Percentiles rank a stretch among this genome's conserved stretches.
These are phyloP conservation scores for Leptothorax acervorum DNA, from an alignment of 2,888 invertebrate species.

Conservation along the genomic window DNA sequence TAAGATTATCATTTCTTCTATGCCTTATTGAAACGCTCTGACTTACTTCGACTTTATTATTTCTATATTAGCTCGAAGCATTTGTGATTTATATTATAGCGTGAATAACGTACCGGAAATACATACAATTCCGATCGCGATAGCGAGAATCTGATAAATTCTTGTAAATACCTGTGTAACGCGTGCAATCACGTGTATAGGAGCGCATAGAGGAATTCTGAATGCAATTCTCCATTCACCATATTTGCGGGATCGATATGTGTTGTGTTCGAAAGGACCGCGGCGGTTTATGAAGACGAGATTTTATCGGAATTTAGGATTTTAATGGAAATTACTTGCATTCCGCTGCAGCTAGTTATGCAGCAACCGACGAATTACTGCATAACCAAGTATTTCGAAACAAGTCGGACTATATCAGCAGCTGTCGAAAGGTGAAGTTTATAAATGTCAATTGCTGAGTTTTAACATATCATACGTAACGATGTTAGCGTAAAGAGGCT, in stretches of 20 bases:
- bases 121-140: background rate
- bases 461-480: background rate
- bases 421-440: background rate
- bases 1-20: background rate
- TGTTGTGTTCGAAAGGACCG: slow-evolving; percentile 16
- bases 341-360: background rate
- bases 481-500: background rate
- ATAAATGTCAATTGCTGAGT: background rate
- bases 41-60: background rate
- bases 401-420: background rate
- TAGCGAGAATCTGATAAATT: slow-evolving; percentile 6
- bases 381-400: background rate
- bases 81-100: background rate
- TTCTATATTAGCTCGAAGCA: background rate
- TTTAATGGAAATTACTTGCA: slow-evolving; percentile 22
- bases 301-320: slow-evolving; percentile 36
- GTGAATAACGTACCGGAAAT: background rate
- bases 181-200: background rate
- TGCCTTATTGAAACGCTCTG: background rate
- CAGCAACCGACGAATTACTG: background rate
- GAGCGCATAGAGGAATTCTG: slow-evolving; percentile 9
- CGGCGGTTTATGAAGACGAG: slow-evolving; percentile 11
- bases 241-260: slow-evolving; percentile 20
- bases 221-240: slow-evolving; percentile 26
- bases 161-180: slow-evolving; percentile 18